Percentiles rank a stretch among this genome's conserved stretches.
These are phyloP conservation scores for Matsumurasca onukii DNA, from an alignment of 1,140 invertebrate genomes.

Conservation along the genomic window DNA sequence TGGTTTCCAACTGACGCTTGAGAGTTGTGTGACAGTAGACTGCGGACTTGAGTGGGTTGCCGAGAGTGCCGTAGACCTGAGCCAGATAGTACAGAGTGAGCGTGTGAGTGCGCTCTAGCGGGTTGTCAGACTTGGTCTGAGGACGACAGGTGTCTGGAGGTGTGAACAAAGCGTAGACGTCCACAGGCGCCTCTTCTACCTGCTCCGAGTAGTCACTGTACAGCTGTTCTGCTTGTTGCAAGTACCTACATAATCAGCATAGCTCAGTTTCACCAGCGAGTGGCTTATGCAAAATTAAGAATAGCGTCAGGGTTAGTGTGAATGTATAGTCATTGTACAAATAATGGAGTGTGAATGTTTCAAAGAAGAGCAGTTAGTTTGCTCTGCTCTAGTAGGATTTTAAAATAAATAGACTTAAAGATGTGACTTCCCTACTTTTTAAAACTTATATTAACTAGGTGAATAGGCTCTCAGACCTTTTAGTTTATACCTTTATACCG, in stretches of 20 bases:
- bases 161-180: conserved; percentile 61
- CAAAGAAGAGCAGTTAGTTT: no score
- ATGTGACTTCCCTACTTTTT: no score
- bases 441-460: no score
- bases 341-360: no score
- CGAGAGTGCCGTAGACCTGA: conserved; percentile 75
- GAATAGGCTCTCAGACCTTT: no score
- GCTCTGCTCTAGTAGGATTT: no score
- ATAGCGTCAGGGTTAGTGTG: no score
- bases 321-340: no score
- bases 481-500: no score
- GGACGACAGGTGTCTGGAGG: conserved; percentile 46
- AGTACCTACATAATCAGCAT: conserved; percentile 6
- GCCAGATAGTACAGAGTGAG: conserved; percentile 86
- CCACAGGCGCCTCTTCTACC: conserved; percentile 50
- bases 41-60: conserved; percentile 73
- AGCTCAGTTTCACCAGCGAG: no score
- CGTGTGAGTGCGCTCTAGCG: conserved; percentile 78
- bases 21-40: conserved; percentile 85
- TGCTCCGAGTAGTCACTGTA: conserved; percentile 65
- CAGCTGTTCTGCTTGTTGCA: conserved; percentile 58
- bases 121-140: conserved; percentile 40
- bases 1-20: conserved; percentile 71
- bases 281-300: no score
- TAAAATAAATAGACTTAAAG: no score